Evolutionary conservation across 1,140 invertebrate species (phyloP).

Genomic region (Platyscapa corneri): DNA sequence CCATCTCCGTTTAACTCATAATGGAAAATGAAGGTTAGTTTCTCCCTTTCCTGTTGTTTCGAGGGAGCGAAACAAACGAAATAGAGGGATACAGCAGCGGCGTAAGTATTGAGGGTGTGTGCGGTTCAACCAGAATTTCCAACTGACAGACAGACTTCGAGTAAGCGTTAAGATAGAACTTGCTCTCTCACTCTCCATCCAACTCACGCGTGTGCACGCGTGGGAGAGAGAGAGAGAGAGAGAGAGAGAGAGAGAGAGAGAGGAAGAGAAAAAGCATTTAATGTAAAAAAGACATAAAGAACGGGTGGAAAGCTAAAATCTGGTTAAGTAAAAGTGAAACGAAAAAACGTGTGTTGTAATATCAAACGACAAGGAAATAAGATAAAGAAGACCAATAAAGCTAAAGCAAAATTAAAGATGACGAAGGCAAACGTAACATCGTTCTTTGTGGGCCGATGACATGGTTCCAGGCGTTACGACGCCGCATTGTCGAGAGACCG

Average conservation of each 20-base stretch:
- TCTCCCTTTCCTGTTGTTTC: conserved; percentile 11
- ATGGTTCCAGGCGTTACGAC: conserved; percentile 32
- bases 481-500: background rate
- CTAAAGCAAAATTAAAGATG: background rate
- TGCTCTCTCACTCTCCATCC: background rate
- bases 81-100: conserved; percentile 9
- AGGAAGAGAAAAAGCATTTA: background rate
- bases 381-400: background rate
- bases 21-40: background rate
- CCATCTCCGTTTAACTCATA: background rate
- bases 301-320: background rate
- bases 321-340: background rate
- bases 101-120: conserved; percentile 30
- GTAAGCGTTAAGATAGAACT: conserved; percentile 20
- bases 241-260: background rate
- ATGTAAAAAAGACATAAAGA: background rate
- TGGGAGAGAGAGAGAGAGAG: background rate
- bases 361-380: background rate
- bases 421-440: background rate
- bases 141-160: conserved; percentile 39
- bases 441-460: conserved; percentile 28
- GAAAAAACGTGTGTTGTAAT: background rate
- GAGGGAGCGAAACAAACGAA: conserved; percentile 13
- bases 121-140: background rate
- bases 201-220: background rate